A percentile compares a stretch with the other conserved stretches of the same genome.
Evolutionary conservation across 2,797 vertebrate genomes (phyloP).

Genomic region (Coracias cyanogaster): DNA sequence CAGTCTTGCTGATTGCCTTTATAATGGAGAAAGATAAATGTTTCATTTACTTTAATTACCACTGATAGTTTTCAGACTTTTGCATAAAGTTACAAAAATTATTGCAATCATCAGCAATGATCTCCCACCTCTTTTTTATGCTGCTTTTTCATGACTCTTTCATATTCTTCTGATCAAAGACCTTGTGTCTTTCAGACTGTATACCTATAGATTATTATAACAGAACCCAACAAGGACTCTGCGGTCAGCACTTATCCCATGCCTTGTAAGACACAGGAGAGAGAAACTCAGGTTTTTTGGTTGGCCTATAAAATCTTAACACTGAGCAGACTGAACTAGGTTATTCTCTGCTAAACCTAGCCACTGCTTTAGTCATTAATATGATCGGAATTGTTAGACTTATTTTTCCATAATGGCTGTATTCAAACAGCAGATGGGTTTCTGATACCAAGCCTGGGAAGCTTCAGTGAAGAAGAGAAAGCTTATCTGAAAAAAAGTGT

Average conservation of each 20-base stretch:
- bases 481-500: not conserved
- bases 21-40: not conserved
- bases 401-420: not conserved
- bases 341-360: constrained; percentile 16
- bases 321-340: not conserved
- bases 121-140: not conserved
- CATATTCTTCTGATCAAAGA: not conserved
- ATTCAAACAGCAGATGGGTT: not conserved
- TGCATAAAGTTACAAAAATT: not conserved
- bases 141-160: not conserved
- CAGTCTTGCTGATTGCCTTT: not conserved
- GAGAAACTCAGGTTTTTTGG: not conserved
- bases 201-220: not conserved
- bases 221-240: not conserved
- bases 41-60: constrained; percentile 13
- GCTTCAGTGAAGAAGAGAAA: not conserved
- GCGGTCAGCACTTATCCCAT: not conserved
- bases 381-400: not conserved
- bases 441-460: not conserved
- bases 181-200: not conserved
- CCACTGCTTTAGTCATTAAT: not conserved
- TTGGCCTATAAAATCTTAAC: not conserved
- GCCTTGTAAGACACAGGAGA: not conserved
- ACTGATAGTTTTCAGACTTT: not conserved
- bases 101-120: not conserved